Evolutionary conservation across 2,113 vertebrate species (phyloP).

Genomic region (Poecilia latipinna): DNA sequence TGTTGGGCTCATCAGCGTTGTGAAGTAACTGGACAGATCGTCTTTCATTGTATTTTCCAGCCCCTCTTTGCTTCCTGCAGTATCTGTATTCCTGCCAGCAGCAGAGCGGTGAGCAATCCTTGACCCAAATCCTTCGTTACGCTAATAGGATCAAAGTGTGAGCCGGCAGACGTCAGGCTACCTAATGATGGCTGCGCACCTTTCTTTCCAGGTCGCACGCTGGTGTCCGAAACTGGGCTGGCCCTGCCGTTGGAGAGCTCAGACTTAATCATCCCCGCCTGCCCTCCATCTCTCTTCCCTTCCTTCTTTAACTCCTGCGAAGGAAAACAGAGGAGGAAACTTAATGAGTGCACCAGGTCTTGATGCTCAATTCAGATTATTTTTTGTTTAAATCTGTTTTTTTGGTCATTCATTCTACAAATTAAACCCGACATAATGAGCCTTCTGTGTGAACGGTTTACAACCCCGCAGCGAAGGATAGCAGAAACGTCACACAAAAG

Average conservation of each 20-base stretch:
- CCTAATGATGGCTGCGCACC: constrained; percentile 73
- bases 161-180: constrained; percentile 38
- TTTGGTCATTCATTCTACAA: too few species aligned
- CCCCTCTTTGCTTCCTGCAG: too few species aligned
- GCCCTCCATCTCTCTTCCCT: constrained; percentile 87
- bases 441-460: too few species aligned
- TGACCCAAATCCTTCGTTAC: constrained; percentile 53
- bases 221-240: constrained; percentile 87
- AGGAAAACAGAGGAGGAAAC: constrained; percentile 6
- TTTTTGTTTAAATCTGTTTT: too few species aligned
- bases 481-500: too few species aligned
- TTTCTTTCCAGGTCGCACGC: constrained; percentile 88
- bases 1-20: neutral
- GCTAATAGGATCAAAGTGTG: constrained; percentile 60
- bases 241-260: constrained; percentile 90
- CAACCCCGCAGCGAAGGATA: too few species aligned
- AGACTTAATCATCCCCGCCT: constrained; percentile 75
- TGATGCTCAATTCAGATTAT: too few species aligned
- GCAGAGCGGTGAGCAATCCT: constrained; percentile 4
- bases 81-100: neutral
- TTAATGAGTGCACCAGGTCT: neutral
- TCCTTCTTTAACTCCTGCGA: constrained; percentile 94
- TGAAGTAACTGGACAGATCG: neutral
- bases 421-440: too few species aligned
- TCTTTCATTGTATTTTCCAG: neutral